Evolutionary conservation across 2,113 vertebrate species (phyloP).

Genomic region (Callospermophilus lateralis): DNA sequence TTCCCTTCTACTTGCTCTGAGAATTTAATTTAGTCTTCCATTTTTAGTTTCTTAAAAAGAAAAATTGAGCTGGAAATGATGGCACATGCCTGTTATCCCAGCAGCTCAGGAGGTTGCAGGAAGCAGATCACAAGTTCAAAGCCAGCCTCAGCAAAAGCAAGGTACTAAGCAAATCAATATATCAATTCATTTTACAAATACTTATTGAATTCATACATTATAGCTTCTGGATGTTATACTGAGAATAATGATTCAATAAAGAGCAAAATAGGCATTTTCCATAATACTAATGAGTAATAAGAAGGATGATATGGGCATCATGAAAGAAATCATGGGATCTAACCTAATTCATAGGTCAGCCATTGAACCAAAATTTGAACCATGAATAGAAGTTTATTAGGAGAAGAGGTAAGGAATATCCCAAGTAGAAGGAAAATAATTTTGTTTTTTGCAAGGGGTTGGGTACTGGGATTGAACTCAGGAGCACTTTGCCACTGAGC

Average conservation of each 20-base stretch:
- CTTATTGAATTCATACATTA: background rate
- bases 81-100: no score
- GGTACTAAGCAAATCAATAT: background rate
- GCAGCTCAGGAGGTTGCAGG: no score
- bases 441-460: background rate
- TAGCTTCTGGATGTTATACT: background rate
- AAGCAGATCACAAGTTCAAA: no score
- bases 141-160: no score
- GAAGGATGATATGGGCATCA: background rate
- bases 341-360: background rate
- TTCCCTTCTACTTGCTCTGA: background rate
- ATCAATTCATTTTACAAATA: background rate
- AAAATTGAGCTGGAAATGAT: background rate
- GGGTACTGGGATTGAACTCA: no score
- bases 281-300: background rate
- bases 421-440: background rate
- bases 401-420: background rate
- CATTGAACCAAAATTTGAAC: constrained; percentile 16
- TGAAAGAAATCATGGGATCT: background rate
- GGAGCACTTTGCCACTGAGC: no score
- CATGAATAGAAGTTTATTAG: background rate
- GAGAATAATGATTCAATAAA: background rate
- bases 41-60: background rate
- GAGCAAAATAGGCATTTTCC: background rate
- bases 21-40: background rate